A percentile compares a stretch with the other conserved stretches of the same genome.
phyloP scores from a whole-genome alignment of 2,113 vertebrate genomes.

The Mionectes macconnelli region DNA sequence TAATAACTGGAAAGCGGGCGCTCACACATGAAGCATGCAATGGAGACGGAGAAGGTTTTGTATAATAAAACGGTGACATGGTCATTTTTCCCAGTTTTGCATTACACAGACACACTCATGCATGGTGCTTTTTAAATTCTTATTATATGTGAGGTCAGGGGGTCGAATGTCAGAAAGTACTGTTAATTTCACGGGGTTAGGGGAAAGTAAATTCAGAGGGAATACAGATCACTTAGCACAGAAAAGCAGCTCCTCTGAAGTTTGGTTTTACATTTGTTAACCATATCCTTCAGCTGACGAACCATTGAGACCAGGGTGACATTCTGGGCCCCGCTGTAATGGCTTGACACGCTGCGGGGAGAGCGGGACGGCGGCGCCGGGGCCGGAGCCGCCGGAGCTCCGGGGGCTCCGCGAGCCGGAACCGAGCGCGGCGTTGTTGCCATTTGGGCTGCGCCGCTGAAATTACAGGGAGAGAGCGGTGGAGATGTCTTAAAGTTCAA shows the following conservation, averaged over 20 bases:
- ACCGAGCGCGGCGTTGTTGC: slow-evolving; percentile 73
- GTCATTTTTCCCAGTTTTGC: slow-evolving; percentile 89
- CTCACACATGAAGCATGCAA: slow-evolving; percentile 81
- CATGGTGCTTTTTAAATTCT: slow-evolving; percentile 98
- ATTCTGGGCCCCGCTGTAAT: slow-evolving; percentile 79
- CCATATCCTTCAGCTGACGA: slow-evolving; percentile 91
- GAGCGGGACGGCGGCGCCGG: slow-evolving; percentile 29
- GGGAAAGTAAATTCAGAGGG: slow-evolving; percentile 97
- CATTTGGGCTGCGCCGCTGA: slow-evolving; percentile 76
- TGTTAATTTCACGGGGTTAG: slow-evolving; percentile 99
- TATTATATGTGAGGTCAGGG: slow-evolving; percentile 95
- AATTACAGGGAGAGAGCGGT: slow-evolving; percentile 68
- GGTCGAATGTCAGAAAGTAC: slow-evolving; percentile 94
- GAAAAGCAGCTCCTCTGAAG: slow-evolving; percentile 85
- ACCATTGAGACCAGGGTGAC: slow-evolving; percentile 89
- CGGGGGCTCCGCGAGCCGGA: slow-evolving; percentile 74
- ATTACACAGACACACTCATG: slow-evolving; percentile 96
- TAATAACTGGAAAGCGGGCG: slow-evolving; percentile 80
- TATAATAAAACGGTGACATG: slow-evolving; percentile 91
- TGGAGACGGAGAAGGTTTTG: slow-evolving; percentile 84
- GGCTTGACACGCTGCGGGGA: slow-evolving; percentile 80
- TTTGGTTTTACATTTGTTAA: slow-evolving; percentile 95
- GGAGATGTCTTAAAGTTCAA: slow-evolving; percentile 78
- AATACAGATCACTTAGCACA: slow-evolving; percentile 99
- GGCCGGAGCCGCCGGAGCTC: slow-evolving; percentile 62